Base-by-base conservation (phyloP, 2,888 invertebrate genomes). In the Tuta absoluta region DNA sequence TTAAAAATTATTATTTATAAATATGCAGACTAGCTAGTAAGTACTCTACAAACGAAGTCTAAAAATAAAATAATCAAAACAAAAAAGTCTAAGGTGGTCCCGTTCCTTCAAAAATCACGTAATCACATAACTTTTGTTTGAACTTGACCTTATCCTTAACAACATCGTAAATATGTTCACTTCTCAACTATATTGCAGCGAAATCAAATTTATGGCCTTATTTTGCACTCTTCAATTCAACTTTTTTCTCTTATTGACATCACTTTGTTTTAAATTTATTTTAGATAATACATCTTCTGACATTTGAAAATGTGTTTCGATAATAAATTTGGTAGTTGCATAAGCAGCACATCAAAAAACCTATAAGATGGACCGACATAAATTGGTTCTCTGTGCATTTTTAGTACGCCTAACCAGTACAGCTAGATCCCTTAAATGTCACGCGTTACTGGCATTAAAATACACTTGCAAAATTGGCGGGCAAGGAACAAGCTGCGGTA, bases 131-230 rank as follows among this genome's bases (percentile, higher is more conserved):
- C 21, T 49, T 49, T 21, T 11, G 11, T 49, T 49, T 19, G 49
- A 49, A 21, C 21, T 49, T 21, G 49, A 23, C 21, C 49, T 49
- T 49, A 49, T 11, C 49, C 11, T 11, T 23, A 45, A 49, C 49
- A 49, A 49, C 19, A 21, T 49, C 49, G 49, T 49, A 49, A 49
- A 49, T 49, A 21, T 49, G 19, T 49, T 21, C 17, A 21, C 21
- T 49, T 21, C 12, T 49, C 49, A 49, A 49, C 21, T 21, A 49
- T 49, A 49, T 49, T 23, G 12, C 49, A 10, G 49, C 21, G 21
- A 49, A 49, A 49, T 49, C 21, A 21, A 23, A 49, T 49, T 48
- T 45, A 62, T 61, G 53, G 8, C 17, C 28, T n/a, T n/a, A 61
- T 33, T 45, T 57, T 58, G 60, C 24, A 60, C 23, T 17, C 17